These are phyloP conservation scores for Bradypodion ventrale DNA, from an alignment of 2,797 vertebrate genomes.

Conservation along the genomic window DNA sequence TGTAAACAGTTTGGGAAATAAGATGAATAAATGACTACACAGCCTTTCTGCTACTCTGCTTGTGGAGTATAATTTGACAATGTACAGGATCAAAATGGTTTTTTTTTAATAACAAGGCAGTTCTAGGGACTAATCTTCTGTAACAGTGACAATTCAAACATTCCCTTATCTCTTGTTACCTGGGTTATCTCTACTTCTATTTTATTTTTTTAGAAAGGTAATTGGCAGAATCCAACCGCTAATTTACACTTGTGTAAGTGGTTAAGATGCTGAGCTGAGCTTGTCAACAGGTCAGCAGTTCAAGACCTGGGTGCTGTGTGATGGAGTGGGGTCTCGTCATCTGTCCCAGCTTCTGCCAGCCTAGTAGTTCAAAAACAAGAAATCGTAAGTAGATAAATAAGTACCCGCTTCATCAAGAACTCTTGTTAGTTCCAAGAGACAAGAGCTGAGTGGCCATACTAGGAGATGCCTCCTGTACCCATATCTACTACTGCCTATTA, in stretches of 20 bases:
- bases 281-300: too few relatives aligned
- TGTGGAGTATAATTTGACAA: background rate
- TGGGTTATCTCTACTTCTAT: background rate
- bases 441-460: background rate
- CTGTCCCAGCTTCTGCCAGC: too few relatives aligned
- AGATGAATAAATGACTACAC: conserved; percentile 32
- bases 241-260: too few relatives aligned
- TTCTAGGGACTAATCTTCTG: conserved; percentile 1
- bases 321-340: too few relatives aligned
- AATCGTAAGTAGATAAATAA: too few relatives aligned
- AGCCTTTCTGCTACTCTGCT: background rate
- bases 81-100: background rate
- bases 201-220: too few relatives aligned
- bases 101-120: background rate
- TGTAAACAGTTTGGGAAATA: conserved; percentile 38
- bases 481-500: background rate
- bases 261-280: too few relatives aligned
- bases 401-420: too few relatives aligned
- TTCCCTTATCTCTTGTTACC: background rate
- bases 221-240: too few relatives aligned
- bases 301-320: too few relatives aligned
- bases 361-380: too few relatives aligned
- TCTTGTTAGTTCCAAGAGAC: background rate
- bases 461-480: background rate
- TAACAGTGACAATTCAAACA: conserved; percentile 2